Percentiles rank a stretch among this genome's conserved stretches.
Evolutionary conservation across 2,888 invertebrate species (phyloP).

Genomic region (Exocentrus adspersus): DNA sequence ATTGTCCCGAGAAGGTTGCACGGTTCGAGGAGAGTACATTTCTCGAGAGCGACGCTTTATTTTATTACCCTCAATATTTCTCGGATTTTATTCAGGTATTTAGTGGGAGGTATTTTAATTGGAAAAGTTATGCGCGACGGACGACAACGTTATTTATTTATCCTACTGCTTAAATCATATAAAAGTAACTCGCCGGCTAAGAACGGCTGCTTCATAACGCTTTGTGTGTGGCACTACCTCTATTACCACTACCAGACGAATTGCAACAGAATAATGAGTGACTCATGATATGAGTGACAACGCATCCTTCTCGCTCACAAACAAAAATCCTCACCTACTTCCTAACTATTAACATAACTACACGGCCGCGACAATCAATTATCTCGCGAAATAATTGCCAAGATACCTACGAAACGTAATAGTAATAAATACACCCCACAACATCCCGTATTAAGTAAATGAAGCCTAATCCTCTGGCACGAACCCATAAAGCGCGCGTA

Average conservation of each 20-base stretch:
- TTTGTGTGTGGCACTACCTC: too few relatives aligned
- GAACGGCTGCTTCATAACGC: too few relatives aligned
- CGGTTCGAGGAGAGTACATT: conserved; percentile 17
- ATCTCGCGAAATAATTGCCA: background rate
- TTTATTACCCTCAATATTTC: conserved; percentile 17
- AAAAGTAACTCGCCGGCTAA: too few relatives aligned
- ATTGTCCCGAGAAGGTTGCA: conserved; percentile 12
- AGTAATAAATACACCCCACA: background rate
- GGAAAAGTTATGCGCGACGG: background rate
- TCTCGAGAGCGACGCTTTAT: conserved; percentile 10
- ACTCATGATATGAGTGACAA: too few relatives aligned
- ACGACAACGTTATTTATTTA: background rate
- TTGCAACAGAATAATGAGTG: too few relatives aligned
- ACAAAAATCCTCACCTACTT: background rate
- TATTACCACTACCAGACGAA: too few relatives aligned
- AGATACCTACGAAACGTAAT: background rate
- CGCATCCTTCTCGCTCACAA: background rate
- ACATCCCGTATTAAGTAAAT: conserved; percentile 3
- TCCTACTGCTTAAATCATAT: background rate
- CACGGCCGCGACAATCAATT: background rate
- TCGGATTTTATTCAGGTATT: conserved; percentile 7
- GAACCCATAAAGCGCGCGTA: background rate
- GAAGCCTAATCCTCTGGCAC: background rate
- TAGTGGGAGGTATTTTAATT: background rate
- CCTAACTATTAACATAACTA: background rate